Base-by-base conservation (phyloP, 2,113 vertebrate genomes). In the Boleophthalmus pectinirostris region DNA sequence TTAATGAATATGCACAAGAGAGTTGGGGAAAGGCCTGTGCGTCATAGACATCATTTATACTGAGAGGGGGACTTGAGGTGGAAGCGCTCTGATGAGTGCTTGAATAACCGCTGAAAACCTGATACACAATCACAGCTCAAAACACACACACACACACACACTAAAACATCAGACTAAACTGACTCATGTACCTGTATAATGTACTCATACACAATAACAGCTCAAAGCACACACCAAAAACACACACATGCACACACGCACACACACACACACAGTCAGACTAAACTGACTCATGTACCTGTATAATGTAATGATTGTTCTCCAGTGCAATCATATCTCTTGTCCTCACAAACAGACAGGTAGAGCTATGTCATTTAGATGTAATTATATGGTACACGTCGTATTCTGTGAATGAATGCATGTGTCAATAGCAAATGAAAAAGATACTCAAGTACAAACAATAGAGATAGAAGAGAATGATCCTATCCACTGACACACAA, bases 21-120 rank as follows among this genome's bases (percentile, higher is more conserved):
- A 70, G 79, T 61, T 25, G 69, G 83, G 77, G 75, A 87, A 64
- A 85, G 86, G 86, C 77, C 85, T 47, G 85, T 88, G 81, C 85
- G 83, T 90, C 89, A 23, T 72, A 64, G 25, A 61, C 23, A 25
- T 76, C 69, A 14, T 45, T 70, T 24, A 81, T 80, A 80, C 79
- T 66, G 77, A 73, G 70, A 76, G 73, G 25, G 49, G 81, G 77
- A 77, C 53, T 64, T 70, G 68, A 68, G 68, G 61, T 72, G 67
- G 53, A 35, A 68, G 78, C 64, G 21, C 46, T 57, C 72, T 79
- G 63, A 21, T 69, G 66, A 66, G 23, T 71, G 61, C 81, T 74
- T 76, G 63, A 67, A 78, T 85, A 54, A 24, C 33, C 56, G 33
- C 75, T 73, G 65, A 73, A 65, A 38, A 23, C 70, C 24, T 58